Evolutionary conservation across 2,113 vertebrate species (phyloP).

Genomic region (Oryzias melastigma): DNA sequence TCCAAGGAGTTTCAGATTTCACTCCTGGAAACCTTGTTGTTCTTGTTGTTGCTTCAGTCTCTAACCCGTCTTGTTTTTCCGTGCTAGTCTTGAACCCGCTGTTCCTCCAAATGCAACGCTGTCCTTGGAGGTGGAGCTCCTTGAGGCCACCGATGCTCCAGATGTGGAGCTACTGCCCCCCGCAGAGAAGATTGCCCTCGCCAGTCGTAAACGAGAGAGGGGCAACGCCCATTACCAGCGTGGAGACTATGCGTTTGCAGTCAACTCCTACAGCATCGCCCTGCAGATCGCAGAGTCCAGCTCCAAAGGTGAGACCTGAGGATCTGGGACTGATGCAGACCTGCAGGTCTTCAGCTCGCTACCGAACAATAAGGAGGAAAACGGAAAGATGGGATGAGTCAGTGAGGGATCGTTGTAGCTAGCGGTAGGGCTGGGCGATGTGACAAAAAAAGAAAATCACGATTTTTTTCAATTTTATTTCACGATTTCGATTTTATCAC

Average conservation of each 20-base stretch:
- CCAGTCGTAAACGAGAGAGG: slow-evolving; percentile 85
- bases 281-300: slow-evolving; percentile 87
- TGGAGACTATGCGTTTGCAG: slow-evolving; percentile 87
- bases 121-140: slow-evolving; percentile 85
- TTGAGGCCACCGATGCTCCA: slow-evolving; percentile 75
- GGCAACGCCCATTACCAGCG: slow-evolving; percentile 92
- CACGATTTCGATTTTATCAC: too few species aligned
- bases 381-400: too few species aligned
- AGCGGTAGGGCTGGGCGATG: too few species aligned
- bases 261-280: slow-evolving; percentile 92
- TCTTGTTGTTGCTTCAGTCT: neutral
- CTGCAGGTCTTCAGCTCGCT: too few species aligned
- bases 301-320: slow-evolving; percentile 84
- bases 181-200: slow-evolving; percentile 80
- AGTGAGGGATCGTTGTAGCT: too few species aligned
- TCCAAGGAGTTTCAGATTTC: too few species aligned
- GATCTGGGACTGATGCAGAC: too few species aligned
- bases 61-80: neutral
- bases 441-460: too few species aligned
- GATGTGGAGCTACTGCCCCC: slow-evolving; percentile 88
- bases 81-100: slow-evolving; percentile 73
- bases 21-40: too few species aligned
- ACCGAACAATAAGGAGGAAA: too few species aligned
- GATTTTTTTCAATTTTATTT: too few species aligned
- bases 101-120: slow-evolving; percentile 80